These are phyloP conservation scores for Carassius gibelio DNA, from an alignment of 2,113 vertebrate species.

Conservation along the genomic window DNA sequence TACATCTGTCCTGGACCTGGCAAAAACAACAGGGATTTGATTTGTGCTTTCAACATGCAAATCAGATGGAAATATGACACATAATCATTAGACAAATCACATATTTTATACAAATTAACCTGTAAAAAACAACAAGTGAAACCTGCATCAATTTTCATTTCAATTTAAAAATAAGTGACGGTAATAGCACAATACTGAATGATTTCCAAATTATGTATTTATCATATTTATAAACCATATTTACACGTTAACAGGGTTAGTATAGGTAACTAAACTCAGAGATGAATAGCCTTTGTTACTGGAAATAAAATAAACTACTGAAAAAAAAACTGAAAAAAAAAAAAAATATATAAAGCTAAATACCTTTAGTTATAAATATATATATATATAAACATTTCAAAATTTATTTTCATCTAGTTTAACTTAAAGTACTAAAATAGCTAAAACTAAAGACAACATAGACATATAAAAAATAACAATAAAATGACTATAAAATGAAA, in stretches of 20 bases:
- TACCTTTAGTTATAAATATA: too few species aligned
- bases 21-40: not conserved
- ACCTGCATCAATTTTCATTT: not conserved
- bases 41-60: not conserved
- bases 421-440: not conserved
- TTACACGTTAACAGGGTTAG: not conserved
- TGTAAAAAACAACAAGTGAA: not conserved
- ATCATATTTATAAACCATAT: not conserved
- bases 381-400: too few species aligned
- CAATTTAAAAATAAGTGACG: not conserved
- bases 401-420: too few species aligned
- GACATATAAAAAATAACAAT: not conserved
- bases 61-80: not conserved
- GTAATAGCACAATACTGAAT: not conserved
- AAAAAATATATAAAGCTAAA: too few species aligned
- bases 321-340: too few species aligned
- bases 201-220: not conserved
- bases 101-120: not conserved
- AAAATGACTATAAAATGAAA: not conserved
- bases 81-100: not conserved
- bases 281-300: not conserved
- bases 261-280: not conserved
- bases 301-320: not conserved
- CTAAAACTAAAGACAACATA: not conserved
- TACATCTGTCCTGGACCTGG: conserved; percentile 84